Conservation (phyloP, 2,113 vertebrate genomes). For the Bos taurus region ARS-UCD2.0 NC_037345.1:46302501-46303000, state of each 20-base stretch:
- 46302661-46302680: background rate
- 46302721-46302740: background rate
- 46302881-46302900: background rate
- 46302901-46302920: background rate
- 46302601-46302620: background rate
- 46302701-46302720: background rate
- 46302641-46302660: background rate
- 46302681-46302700: background rate
- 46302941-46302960: background rate
- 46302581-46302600: background rate
- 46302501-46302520: background rate
- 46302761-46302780: background rate
- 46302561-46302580: background rate
- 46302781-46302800: background rate
- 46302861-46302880: background rate
- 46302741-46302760: background rate
- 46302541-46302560: background rate
- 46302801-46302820: background rate
- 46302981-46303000: background rate
- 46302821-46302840: background rate
- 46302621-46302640: background rate
- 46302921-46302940: background rate
- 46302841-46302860: background rate
- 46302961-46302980: background rate
- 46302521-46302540: background rate